Evolutionary conservation across 2,888 invertebrate species (phyloP).

Genomic region (Bimastos eiseni): DNA sequence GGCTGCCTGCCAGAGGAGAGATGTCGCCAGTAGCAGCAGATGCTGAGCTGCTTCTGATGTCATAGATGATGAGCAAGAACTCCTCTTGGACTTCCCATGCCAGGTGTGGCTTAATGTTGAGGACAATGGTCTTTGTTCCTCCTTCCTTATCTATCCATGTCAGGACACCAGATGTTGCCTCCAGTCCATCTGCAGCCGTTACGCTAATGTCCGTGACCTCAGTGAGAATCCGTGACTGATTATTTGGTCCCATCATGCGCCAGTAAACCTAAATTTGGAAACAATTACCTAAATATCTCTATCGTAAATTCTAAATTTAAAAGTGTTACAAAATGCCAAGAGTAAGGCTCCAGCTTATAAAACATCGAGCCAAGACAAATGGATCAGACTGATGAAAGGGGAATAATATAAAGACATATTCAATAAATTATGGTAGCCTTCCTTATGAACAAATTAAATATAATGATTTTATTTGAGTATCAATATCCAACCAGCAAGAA

Average conservation of each 20-base stretch:
- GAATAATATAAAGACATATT: background rate
- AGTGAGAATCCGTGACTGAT: constrained; percentile 48
- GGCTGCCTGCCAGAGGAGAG: constrained; percentile 48
- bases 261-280: constrained; percentile 51
- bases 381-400: background rate
- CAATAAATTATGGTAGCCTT: background rate
- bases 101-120: constrained; percentile 53
- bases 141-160: constrained; percentile 52
- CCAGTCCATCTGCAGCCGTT: constrained; percentile 43
- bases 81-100: constrained; percentile 58
- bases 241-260: constrained; percentile 59
- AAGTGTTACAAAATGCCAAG: background rate
- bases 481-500: background rate
- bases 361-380: background rate
- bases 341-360: background rate
- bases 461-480: background rate
- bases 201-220: constrained; percentile 54
- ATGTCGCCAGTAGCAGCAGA: constrained; percentile 53
- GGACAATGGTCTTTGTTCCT: constrained; percentile 51
- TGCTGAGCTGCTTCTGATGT: constrained; percentile 50
- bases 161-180: constrained; percentile 52
- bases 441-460: background rate
- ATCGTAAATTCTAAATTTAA: background rate
- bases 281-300: background rate
- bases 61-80: constrained; percentile 52